Evolutionary conservation across 2,888 invertebrate species (phyloP).

Genomic region (Aspidiotus destructor): DNA sequence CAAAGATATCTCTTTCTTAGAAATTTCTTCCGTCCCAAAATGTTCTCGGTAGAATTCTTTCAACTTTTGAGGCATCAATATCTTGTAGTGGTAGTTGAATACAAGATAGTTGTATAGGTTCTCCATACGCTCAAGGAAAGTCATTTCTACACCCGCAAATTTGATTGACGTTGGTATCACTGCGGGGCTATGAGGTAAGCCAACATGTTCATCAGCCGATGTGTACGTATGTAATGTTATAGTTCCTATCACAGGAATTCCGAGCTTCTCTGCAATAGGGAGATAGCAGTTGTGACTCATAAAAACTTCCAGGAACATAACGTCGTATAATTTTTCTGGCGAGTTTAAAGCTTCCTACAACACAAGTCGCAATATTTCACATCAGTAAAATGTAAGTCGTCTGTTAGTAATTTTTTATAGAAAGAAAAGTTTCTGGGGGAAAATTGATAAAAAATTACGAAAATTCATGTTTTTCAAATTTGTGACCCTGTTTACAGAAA

Average conservation of each 20-base stretch:
- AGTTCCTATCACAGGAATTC: slow-evolving; percentile 6
- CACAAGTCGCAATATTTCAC: too few species aligned
- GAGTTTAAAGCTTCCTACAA: slow-evolving; percentile 1
- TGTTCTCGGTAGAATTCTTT: slow-evolving; percentile 3
- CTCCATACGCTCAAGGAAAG: background rate
- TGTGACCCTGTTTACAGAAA: too few species aligned
- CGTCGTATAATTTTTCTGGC: background rate
- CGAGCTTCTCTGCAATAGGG: slow-evolving; percentile 3
- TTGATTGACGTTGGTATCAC: background rate
- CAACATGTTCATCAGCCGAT: background rate
- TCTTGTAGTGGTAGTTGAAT: background rate
- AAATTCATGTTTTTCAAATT: background rate
- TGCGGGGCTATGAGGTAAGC: background rate
- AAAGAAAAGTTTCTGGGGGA: too few species aligned
- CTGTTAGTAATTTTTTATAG: too few species aligned
- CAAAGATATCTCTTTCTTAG: background rate
- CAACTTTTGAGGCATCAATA: background rate
- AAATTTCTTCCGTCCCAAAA: background rate
- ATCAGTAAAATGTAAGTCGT: too few species aligned
- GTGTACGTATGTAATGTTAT: background rate
- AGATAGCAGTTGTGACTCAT: slow-evolving; percentile 7
- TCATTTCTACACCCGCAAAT: background rate
- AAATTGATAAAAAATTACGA: background rate
- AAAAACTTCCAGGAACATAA: background rate
- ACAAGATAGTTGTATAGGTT: background rate